phyloP scores from a whole-genome alignment of 2,888 invertebrate species.

The Cephus nigrinus region DNA sequence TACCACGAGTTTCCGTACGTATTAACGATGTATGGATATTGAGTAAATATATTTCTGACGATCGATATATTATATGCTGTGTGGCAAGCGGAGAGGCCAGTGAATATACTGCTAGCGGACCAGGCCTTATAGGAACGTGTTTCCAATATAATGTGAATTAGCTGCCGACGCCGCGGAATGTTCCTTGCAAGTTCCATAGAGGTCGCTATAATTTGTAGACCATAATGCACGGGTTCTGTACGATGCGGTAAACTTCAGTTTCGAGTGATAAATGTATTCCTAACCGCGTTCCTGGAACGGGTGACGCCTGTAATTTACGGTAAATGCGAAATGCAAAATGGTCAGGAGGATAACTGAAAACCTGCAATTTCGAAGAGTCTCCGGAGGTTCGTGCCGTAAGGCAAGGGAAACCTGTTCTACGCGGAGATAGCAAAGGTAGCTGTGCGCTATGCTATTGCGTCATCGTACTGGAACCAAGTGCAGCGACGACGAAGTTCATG shows the following conservation, averaged over 20 bases:
- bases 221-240: slow-evolving; percentile 23
- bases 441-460: background rate
- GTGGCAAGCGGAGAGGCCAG: background rate
- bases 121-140: background rate
- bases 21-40: background rate
- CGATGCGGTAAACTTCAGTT: slow-evolving; percentile 22
- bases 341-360: slow-evolving; percentile 1
- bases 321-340: slow-evolving; percentile 3
- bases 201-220: slow-evolving; percentile 37
- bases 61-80: background rate
- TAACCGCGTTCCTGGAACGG: slow-evolving; percentile 13
- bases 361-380: slow-evolving; percentile 3
- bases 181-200: slow-evolving; percentile 28
- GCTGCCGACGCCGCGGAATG: slow-evolving; percentile 28
- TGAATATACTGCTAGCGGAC: background rate
- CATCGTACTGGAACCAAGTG: background rate
- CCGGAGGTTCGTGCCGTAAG: background rate
- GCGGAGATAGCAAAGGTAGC: background rate
- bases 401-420: background rate
- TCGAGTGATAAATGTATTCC: slow-evolving; percentile 25
- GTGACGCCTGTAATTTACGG: slow-evolving; percentile 1
- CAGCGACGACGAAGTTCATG: background rate
- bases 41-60: background rate
- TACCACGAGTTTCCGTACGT: background rate
- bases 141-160: slow-evolving; percentile 17